Base-by-base conservation (phyloP, 2,888 invertebrate species). In the Ptilodon capucinus region DNA sequence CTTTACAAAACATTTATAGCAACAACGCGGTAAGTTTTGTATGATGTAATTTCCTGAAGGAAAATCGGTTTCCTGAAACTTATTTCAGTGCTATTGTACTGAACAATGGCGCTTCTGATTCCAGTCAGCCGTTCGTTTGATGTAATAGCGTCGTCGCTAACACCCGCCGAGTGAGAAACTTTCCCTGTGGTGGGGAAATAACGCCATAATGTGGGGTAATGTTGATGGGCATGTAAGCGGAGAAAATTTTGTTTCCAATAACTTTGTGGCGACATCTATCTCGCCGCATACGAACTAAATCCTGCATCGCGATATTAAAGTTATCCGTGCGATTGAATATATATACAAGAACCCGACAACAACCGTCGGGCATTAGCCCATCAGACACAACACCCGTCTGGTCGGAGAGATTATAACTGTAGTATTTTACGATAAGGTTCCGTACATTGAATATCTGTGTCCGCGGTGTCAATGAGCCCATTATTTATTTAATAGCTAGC, bases 81-180 rank as follows among this genome's bases (percentile, higher is more conserved):
- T 83, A 83, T 84, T 85, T 76, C 74, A 69, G 72, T 54, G 66
- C 76, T 74, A 84, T 87, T 88, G 86, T 89, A 71, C 68, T 65
- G 78, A 76, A 87, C 88, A 88, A 86, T 88, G 65, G 81, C 61
- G 53, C 60, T 64, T 72, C 74, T 86, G 86, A 86, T 88, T 89
- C 78, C 68, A 68, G 70, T 69, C 68, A 65, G 64, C 68, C 66
- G 64, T 69, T 73, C 60, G 63, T 56, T 68, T 79, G 70, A 67
- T 65, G 68, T 67, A 64, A 64, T 68, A 51, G 48, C 57, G 38
- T 42, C 57, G 38, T 42, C 54, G 62, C 54, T 58, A 55, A 59
- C 53, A 65, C 40, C 19, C 38, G 36, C 28, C 39, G 52, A 57
- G 62, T 55, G 51, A 47, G 48, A 48, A 67, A 67, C 57, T 58